Evolutionary conservation across 2,797 vertebrate genomes (phyloP).

Genomic region (Heliangelus exortis): DNA sequence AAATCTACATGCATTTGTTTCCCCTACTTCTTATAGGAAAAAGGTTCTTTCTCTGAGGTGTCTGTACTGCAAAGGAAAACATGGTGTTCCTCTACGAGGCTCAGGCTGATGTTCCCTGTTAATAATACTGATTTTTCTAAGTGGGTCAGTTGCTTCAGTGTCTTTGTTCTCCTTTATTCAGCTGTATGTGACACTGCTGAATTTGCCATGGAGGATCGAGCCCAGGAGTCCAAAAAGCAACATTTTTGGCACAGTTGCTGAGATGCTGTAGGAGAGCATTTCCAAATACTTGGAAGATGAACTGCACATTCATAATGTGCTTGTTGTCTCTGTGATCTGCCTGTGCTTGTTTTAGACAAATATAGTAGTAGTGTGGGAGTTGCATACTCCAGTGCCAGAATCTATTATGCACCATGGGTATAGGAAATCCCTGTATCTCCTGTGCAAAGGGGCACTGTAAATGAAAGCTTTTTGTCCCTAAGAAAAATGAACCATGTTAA

Average conservation of each 20-base stretch:
- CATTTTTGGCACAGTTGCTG: background rate
- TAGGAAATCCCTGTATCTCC: constrained; percentile 8
- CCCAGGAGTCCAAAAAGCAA: background rate
- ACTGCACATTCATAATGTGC: background rate
- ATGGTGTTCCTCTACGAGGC: background rate
- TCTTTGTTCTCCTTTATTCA: background rate
- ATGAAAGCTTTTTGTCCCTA: background rate
- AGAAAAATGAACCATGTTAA: background rate
- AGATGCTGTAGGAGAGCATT: background rate
- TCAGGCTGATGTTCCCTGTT: background rate
- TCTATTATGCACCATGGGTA: background rate
- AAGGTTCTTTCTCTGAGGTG: background rate
- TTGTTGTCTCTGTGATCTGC: constrained; percentile 15
- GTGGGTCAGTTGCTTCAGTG: background rate
- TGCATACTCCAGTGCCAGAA: background rate
- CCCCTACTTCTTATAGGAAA: background rate
- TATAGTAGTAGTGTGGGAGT: constrained; percentile 1
- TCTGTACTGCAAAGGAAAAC: background rate
- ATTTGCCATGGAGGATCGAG: background rate
- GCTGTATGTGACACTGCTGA: background rate
- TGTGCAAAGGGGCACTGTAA: background rate
- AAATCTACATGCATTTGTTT: background rate
- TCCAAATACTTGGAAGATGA: constrained; percentile 4
- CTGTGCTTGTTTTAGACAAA: constrained; percentile 35
- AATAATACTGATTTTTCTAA: background rate